Base-by-base conservation (phyloP, 2,888 invertebrate species). In the Tetheella fluctuosa region DNA sequence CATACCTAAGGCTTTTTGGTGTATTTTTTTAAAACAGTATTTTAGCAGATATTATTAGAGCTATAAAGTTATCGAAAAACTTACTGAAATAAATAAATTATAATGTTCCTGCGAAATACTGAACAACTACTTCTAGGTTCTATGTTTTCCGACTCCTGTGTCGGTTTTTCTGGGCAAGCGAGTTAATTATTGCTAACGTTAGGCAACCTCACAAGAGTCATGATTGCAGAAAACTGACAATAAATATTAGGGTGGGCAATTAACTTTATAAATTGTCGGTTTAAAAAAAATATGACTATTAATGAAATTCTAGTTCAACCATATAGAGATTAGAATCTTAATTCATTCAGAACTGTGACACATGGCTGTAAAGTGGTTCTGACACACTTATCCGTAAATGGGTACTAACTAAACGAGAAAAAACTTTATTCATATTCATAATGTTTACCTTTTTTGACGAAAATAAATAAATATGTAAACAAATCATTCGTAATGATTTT, bases 321-420 rank as follows among this genome's bases (percentile, higher is more conserved):
- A 28, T 53, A 25, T 37, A 48, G 10, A 48, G 34, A 34, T 55
- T 23, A 17, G 17, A 25, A 34, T 17, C 34, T 23, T 23, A 55
- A 34, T 55, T 34, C 37, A 55, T 55, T 55, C 12, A 55, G 23
- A 55, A 34, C 37, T 34, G 55, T 37, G 54, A 55, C 55, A 55
- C 55, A 55, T 34, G 55, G 34, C 23, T 34, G 13, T 23, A 55
- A 23, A 55, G 55, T 34, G 34, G 55, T 55, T 55, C 55, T 55
- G 55, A 55, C 55, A 55, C 55, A 55, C 55, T 34, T 55, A 34
- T 17, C 55, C 55, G 6, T 34, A 55, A 17, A 55, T 13, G 55
- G 37, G 17, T 10, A 34, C 20, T 30, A 20, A 20, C 55, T 20
- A 34, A 55, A 55, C 12, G n/a, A 20, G 25, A 55, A 55, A 54